Conservation (phyloP, 2,113 vertebrate species). For the Periophthalmus modestus region DNA sequence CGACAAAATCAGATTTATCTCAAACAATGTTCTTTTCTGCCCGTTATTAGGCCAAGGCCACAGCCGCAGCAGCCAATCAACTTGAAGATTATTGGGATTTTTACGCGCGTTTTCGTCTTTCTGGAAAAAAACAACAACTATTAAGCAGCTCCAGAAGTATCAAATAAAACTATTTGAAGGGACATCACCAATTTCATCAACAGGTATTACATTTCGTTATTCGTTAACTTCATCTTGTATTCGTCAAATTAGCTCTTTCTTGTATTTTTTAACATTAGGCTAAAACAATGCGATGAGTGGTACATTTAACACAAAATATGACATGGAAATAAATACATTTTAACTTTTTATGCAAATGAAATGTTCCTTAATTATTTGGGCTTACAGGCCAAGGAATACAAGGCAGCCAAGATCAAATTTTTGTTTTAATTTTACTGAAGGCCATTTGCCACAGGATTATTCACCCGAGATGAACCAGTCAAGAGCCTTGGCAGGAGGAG, state of each 20-base stretch:
- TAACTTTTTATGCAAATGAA: too few species aligned
- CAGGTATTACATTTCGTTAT: not conserved
- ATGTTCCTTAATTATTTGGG: too few species aligned
- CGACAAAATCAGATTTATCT: not conserved
- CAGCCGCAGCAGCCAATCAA: not conserved
- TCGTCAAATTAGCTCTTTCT: not conserved
- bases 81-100: not conserved
- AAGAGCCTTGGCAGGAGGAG: conserved; percentile 25
- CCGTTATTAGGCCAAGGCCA: not conserved
- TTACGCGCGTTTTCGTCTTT: not conserved
- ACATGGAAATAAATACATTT: too few species aligned
- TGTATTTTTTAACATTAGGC: not conserved
- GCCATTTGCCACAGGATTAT: not conserved
- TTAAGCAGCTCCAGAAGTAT: not conserved
- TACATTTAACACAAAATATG: too few species aligned
- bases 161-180: not conserved
- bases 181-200: not conserved
- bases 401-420: not conserved
- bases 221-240: not conserved
- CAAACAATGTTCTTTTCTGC: not conserved
- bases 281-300: too few species aligned
- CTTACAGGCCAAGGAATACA: too few species aligned
- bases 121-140: not conserved
- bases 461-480: not conserved
- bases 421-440: not conserved